phyloP scores from a whole-genome alignment of 1,140 invertebrate genomes.

The Lerema accius region DNA sequence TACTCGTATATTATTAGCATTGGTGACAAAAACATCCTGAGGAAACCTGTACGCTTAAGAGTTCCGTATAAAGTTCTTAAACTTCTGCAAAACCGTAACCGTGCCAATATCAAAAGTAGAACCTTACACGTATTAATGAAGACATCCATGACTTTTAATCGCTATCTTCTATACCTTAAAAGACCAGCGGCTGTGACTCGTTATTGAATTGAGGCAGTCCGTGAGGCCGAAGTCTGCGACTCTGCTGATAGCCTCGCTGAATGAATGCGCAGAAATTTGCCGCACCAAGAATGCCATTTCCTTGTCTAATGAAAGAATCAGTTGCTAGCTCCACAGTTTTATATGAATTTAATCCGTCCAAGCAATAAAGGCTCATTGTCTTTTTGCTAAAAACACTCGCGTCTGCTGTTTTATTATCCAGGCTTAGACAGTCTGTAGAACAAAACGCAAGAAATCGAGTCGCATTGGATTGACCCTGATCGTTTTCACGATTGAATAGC shows the following conservation, averaged over 20 bases:
- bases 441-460: slow-evolving; percentile 22
- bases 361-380: slow-evolving; percentile 25
- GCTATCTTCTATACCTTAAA: slow-evolving; percentile 16
- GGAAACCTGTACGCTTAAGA: too few relatives aligned
- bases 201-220: slow-evolving; percentile 66
- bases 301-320: slow-evolving; percentile 43
- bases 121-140: too few relatives aligned
- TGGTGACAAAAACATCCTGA: too few relatives aligned
- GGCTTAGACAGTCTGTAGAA: slow-evolving; percentile 3
- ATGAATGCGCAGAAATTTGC: slow-evolving; percentile 57
- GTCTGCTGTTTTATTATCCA: slow-evolving; percentile 21
- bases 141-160: too few relatives aligned
- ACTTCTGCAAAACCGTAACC: too few relatives aligned
- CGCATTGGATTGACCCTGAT: slow-evolving; percentile 15
- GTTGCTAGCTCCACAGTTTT: slow-evolving; percentile 22
- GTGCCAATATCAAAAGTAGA: too few relatives aligned
- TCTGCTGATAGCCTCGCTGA: slow-evolving; percentile 48
- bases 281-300: slow-evolving; percentile 41
- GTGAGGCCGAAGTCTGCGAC: slow-evolving; percentile 48
- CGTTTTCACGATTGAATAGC: slow-evolving; percentile 20
- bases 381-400: slow-evolving; percentile 14
- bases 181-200: slow-evolving; percentile 34
- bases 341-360: slow-evolving; percentile 30
- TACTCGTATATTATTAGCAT: too few relatives aligned
- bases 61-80: too few relatives aligned